Evolutionary conservation across 2,888 invertebrate genomes (phyloP).

Genomic region (Rhagophthalmus giganteus): DNA sequence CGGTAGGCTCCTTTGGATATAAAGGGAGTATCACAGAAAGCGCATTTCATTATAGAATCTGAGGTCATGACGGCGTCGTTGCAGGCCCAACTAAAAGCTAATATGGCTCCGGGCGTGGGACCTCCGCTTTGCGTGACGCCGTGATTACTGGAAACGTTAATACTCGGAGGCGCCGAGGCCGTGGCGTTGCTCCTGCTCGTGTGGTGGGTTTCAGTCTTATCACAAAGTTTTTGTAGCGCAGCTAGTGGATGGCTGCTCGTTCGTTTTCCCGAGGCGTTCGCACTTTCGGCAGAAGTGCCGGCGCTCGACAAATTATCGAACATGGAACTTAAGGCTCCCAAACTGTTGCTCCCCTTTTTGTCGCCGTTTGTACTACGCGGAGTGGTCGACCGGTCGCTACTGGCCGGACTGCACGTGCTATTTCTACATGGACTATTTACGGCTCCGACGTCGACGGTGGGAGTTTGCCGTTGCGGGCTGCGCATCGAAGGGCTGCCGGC

Average conservation of each 20-base stretch:
- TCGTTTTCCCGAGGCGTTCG: slow-evolving; percentile 65
- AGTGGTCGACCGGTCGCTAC: slow-evolving; percentile 76
- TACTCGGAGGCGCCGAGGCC: slow-evolving; percentile 45
- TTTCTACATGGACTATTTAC: slow-evolving; percentile 65
- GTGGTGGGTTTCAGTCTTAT: slow-evolving; percentile 85
- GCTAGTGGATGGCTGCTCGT: slow-evolving; percentile 88
- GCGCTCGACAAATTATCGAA: slow-evolving; percentile 80
- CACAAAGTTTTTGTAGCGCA: slow-evolving; percentile 92
- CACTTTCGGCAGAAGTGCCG: slow-evolving; percentile 47
- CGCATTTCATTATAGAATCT: slow-evolving; percentile 91
- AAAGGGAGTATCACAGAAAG: slow-evolving; percentile 93
- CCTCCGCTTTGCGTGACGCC: slow-evolving; percentile 46
- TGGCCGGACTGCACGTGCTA: slow-evolving; percentile 71
- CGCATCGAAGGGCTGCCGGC: slow-evolving; percentile 46
- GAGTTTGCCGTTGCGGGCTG: slow-evolving; percentile 48
- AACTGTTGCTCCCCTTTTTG: slow-evolving; percentile 64
- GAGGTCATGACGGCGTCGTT: slow-evolving; percentile 87
- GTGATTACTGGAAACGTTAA: slow-evolving; percentile 43
- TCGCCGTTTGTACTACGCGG: slow-evolving; percentile 68
- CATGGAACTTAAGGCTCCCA: slow-evolving; percentile 87
- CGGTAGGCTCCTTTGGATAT: slow-evolving; percentile 96
- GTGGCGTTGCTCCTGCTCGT: slow-evolving; percentile 53
- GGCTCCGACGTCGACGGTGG: slow-evolving; percentile 49
- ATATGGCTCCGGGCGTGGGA: slow-evolving; percentile 77
- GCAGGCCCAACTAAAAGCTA: slow-evolving; percentile 94